phyloP scores from a whole-genome alignment of 2,888 invertebrate genomes.

The Caenorhabditis afra region DNA sequence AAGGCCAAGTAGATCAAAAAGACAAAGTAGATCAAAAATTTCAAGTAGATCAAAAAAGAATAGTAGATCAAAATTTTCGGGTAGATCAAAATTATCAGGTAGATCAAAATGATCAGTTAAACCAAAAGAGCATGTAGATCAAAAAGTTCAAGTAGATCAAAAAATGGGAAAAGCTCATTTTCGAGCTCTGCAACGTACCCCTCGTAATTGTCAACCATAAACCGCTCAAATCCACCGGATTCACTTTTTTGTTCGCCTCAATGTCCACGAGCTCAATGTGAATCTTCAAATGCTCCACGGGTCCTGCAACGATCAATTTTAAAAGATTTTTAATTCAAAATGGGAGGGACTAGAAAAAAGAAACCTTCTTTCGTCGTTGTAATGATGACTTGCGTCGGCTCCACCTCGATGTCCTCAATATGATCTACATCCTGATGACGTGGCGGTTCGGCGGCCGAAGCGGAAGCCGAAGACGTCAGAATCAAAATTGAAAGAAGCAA shows the following conservation, averaged over 20 bases:
- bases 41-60: no score
- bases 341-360: conserved; percentile 1
- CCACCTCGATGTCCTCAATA: conserved; percentile 74
- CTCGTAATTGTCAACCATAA: conserved; percentile 75
- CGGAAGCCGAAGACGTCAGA: not conserved
- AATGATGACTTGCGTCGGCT: conserved; percentile 76
- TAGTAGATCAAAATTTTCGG: no score
- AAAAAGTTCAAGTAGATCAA: no score
- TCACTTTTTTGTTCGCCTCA: conserved; percentile 69
- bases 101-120: no score
- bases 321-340: not conserved
- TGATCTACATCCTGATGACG: conserved; percentile 64
- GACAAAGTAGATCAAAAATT: no score
- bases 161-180: no score
- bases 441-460: not conserved
- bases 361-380: conserved; percentile 73
- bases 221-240: conserved; percentile 74
- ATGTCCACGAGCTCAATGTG: conserved; percentile 76
- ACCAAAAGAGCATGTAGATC: no score
- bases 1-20: no score
- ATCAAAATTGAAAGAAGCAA: not conserved
- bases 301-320: conserved; percentile 62
- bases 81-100: no score
- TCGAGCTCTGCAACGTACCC: no score
- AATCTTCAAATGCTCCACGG: conserved; percentile 65